Evolutionary conservation across 2,113 vertebrate species (phyloP), one percentile per base, ranked within the genome.

Genomic region (Pardalotus punctatus): DNA sequence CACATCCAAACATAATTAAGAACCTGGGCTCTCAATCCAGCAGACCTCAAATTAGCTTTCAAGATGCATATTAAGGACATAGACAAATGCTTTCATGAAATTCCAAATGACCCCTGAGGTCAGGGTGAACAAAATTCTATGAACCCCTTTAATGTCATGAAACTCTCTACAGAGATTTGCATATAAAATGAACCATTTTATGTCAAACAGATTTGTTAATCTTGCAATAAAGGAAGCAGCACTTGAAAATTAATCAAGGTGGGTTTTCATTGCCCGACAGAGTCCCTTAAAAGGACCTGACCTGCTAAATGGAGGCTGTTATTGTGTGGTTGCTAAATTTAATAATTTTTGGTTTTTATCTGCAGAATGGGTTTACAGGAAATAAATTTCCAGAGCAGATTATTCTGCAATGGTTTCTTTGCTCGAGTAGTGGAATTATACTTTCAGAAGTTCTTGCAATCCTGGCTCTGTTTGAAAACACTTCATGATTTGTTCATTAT

Each of bases 201-300:
- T 93, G 86, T 88, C 91, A 93, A 92, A 85, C 78, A 92, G 69
- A 92, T 95, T 95, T 90, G 86, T 93, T 95, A 93, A 94, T 95
- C 93, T 82, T 67, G 62, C 69, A 95, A 67, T 78, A 88, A 94
- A 86, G 60, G 86, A 86, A 93, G 69, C 64, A 54, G 62, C 86
- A 92, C 94, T 95, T 93, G 92, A 96, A 96, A 95, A 94, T 95
- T 95, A 96, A 94, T 94, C 92, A 90, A 87, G 69, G 45, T 86
- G 76, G 58, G 45, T 78, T 95, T 95, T 92, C 67, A 74, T 67
- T 71, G 65, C 80, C 69, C 61, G 56, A 3, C 18, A 51, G 79
- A 81, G 82, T 31, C 76, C 33, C 36, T 86, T 78, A 45, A 78
- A 92, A 88, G 36, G 40, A 82, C 64, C 85, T 82, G 79, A 81